Conservation (phyloP, 2,113 vertebrate genomes). For the Rhynchomys soricoides region DNA sequence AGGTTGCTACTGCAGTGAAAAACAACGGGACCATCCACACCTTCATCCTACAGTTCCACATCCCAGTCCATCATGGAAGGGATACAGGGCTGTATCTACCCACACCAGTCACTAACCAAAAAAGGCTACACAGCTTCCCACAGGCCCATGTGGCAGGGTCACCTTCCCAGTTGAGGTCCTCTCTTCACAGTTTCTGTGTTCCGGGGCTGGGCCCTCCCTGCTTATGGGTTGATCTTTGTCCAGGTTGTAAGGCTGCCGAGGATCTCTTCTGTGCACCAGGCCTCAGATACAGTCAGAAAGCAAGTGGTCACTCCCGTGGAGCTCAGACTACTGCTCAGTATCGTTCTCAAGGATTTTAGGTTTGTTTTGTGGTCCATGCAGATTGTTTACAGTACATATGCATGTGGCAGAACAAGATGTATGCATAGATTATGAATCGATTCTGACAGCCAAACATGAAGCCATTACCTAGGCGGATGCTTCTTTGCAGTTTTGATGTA, state of each 20-base stretch:
- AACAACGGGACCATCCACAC: neutral
- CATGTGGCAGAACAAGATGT: neutral
- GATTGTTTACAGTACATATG: neutral
- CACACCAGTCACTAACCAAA: neutral
- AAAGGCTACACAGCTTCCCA: neutral
- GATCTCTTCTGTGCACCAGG: neutral
- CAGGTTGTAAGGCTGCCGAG: neutral
- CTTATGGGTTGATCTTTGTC: neutral
- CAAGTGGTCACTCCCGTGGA: neutral
- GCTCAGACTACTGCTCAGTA: neutral
- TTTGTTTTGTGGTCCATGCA: neutral
- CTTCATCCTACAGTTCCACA: neutral
- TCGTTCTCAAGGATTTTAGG: neutral
- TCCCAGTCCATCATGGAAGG: neutral
- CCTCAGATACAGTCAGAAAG: neutral
- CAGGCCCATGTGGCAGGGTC: neutral
- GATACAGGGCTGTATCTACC: neutral
- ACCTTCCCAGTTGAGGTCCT: neutral
- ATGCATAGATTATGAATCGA: neutral
- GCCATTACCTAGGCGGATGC: neutral
- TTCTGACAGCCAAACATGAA: neutral
- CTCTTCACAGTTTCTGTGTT: neutral
- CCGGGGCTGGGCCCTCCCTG: neutral
- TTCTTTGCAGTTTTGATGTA: conserved; percentile 11
- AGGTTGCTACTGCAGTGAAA: neutral